Base-by-base conservation (phyloP, 2,113 vertebrate genomes). In the Equus quagga region DNA sequence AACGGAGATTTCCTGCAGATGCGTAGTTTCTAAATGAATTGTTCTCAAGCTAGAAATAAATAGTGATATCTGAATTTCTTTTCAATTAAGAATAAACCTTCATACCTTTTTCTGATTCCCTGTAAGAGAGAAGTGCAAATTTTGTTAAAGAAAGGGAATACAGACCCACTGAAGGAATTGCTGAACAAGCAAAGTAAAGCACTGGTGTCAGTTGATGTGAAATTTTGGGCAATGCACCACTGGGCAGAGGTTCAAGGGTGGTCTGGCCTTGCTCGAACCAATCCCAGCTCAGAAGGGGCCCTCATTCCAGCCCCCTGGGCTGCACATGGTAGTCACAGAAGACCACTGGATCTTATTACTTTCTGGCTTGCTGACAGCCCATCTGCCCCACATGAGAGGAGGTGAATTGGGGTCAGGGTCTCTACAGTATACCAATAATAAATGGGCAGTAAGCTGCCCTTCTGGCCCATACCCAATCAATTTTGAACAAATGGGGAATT, bases 401-500 rank as follows among this genome's bases (percentile, higher is more conserved):
- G 54, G 51, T 96, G 17, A 96, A 93, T 69, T 89, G 70, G 28
- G 75, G n/a, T 97, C 46, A 24, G 36, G 23, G 58, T 92, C 28
- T 94, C 56, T 54, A 92, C 13, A 60, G 49, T 87, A 80, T 69
- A 95, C 54, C 81, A 73, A 83, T 81, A 95, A 91, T 92, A 96
- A 97, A 88, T 96, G 58, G 65, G 44, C 67, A 87, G 58, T 83
- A 60, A 75, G 84, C 31, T 85, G 89, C 60, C 28, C 54, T 80
- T 82, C 14, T 67, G 60, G 14, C 33, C 44, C n/a, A 76, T 49
- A 58, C 6, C 54, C 44, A 67, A 58, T 87, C 56, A 76, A 67
- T 94, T 94, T 44, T 96, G 70, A 92, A 51, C 94, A 64, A 86
- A 96, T 81, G 70, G 62, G 60, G 96, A 98, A 75, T 91, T 91